Conservation (phyloP, 2,113 vertebrate species). For the Chitala chitala region DNA sequence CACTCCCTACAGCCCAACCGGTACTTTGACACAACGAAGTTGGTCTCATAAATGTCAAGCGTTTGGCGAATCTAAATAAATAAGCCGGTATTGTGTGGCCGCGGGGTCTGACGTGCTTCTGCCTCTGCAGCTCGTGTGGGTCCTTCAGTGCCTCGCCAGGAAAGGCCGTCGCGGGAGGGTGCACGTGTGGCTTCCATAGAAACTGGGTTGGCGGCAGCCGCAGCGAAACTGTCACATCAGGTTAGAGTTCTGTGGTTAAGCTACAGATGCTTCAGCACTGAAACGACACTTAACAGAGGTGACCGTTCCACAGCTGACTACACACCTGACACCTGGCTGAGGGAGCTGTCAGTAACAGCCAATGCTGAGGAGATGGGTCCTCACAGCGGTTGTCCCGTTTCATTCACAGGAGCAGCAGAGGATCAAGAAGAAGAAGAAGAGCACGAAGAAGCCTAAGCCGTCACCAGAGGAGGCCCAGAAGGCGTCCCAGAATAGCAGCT, state of each 20-base stretch:
- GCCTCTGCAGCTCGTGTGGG: slow-evolving; percentile 79
- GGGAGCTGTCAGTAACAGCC: not conserved
- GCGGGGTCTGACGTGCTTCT: not conserved
- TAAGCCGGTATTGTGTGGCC: not conserved
- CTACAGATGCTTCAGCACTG: not conserved
- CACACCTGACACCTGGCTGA: not conserved
- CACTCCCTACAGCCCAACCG: slow-evolving; percentile 93
- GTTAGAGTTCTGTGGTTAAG: slow-evolving; percentile 48
- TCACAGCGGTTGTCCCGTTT: not conserved
- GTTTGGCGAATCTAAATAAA: not conserved
- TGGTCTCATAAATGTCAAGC: not conserved
- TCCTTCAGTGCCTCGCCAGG: slow-evolving; percentile 87
- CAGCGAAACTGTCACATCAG: slow-evolving; percentile 95
- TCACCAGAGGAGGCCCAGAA: slow-evolving; percentile 62
- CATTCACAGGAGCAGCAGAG: slow-evolving; percentile 88
- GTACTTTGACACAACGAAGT: slow-evolving; percentile 48
- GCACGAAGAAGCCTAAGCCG: slow-evolving; percentile 75
- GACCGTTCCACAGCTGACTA: not conserved
- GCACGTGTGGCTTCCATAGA: slow-evolving; percentile 96
- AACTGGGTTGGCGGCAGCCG: slow-evolving; percentile 86
- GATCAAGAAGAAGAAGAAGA: slow-evolving; percentile 90
- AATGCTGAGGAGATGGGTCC: not conserved
- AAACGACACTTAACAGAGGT: not conserved
- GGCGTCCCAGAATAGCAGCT: slow-evolving; percentile 82
- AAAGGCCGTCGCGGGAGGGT: slow-evolving; percentile 91